A percentile compares a stretch with the other conserved stretches of the same genome.
Evolutionary conservation across 64 coral and sea anemone species (phyloP).

Genomic region (Montipora efflorescens): DNA sequence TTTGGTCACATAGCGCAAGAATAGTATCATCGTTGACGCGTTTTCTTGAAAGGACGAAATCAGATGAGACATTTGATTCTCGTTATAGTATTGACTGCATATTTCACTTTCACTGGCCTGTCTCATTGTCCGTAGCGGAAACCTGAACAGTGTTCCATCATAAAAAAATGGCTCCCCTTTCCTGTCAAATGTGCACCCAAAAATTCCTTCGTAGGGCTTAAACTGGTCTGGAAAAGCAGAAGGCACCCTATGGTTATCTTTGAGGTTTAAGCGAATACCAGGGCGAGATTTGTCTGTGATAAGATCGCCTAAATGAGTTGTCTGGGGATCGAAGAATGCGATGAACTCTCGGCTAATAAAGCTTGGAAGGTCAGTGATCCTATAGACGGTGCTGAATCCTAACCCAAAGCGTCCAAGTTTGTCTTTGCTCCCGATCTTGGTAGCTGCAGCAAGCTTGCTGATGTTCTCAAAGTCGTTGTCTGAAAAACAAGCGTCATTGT

Average conservation of each 20-base stretch:
- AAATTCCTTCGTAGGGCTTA: constrained; percentile 85
- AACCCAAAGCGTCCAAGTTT: constrained; percentile 95
- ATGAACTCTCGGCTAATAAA: constrained; percentile 95
- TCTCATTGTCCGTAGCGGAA: constrained; percentile 87
- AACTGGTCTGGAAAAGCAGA: constrained; percentile 92
- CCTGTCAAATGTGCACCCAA: constrained; percentile 73
- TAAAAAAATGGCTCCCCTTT: constrained; percentile 64
- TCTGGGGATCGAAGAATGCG: constrained; percentile 95
- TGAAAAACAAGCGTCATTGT: constrained; percentile 90
- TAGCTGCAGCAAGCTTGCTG: constrained; percentile 91
- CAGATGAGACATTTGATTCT: constrained; percentile 50
- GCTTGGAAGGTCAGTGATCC: constrained; percentile 93
- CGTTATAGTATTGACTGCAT: constrained; percentile 78
- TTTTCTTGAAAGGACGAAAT: constrained; percentile 68
- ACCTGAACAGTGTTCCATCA: constrained; percentile 93
- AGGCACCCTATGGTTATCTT: constrained; percentile 71
- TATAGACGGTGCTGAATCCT: constrained; percentile 90
- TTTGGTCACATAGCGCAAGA: constrained; percentile 75
- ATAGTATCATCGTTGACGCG: constrained; percentile 79
- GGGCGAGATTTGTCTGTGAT: constrained; percentile 91
- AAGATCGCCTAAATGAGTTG: constrained; percentile 76
- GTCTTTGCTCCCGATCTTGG: constrained; percentile 74
- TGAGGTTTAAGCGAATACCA: constrained; percentile 90
- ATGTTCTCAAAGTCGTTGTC: constrained; percentile 99
- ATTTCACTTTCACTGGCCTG: constrained; percentile 94